Evolutionary conservation across 2,113 vertebrate genomes (phyloP), one percentile per base, ranked within the genome.

Genomic region (Gymnobelideus leadbeateri): DNA sequence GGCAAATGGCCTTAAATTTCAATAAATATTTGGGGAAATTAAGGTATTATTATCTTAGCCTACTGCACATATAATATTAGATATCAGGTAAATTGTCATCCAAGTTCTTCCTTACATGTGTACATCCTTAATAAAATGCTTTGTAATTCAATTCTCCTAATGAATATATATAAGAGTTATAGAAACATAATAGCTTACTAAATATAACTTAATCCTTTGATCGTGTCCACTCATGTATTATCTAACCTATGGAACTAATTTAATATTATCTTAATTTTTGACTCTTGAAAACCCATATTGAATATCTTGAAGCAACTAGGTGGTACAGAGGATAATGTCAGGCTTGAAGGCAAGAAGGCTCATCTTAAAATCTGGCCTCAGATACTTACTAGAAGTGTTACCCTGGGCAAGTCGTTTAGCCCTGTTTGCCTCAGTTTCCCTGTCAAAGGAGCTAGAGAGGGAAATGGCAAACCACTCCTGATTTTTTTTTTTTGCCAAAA

Each of bases 91-190:
- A 2, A 6, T 12, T 77, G 28, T 28, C 55, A 57, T 28, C 55
- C 24, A 97, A 14, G 8, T 49, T 3, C 10, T 68, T 7, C 91
- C 24, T 93, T 51, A 55, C 95, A 55, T 90, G 37, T 51, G n/a
- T 47, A 43, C 24, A 95, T 2, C 51, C 50, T 37, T 10, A 54
- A 94, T 25, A 96, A 96, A 91, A 91, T 31, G 77, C 24, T n/a
- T 89, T 84, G 28, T 14, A 68, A 93, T 51, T 51, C 5, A 57
- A 93, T 12, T 8, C 7, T 92, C 84, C 47, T 91, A 94, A 50
- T 57, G 89, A 1, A 89, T 0, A 94, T 91, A 94, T 92, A 47
- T 77, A 89, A 92, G 51, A 92, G 50, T 46, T 37, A 84, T 3
- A 93, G 91, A 54, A 28, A 91, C 89, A 91, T 49, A 26, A 92